Base-by-base conservation (phyloP, 1,140 invertebrate species). In the Notospermus geniculatus region DNA sequence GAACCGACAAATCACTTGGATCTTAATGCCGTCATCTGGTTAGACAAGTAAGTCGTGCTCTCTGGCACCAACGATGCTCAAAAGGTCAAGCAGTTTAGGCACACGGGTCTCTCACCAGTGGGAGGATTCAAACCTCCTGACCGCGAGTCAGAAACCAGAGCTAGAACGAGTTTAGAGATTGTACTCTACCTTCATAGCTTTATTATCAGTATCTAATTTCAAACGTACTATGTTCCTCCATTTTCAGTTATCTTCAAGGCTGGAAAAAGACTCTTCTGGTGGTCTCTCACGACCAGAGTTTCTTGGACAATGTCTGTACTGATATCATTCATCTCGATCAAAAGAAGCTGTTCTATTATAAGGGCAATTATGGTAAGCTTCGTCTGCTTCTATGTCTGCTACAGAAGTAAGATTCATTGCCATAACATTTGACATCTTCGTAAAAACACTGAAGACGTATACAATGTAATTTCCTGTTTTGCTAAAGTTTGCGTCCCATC, bases 211-310 rank as follows among this genome's bases (percentile, higher is more conserved):
- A n/a, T n/a, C n/a, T n/a, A n/a, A n/a, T n/a, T n/a, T n/a, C n/a
- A n/a, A n/a, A n/a, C n/a, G n/a, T n/a, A n/a, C n/a, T n/a, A n/a
- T n/a, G n/a, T n/a, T n/a, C n/a, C n/a, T n/a, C n/a, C n/a, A n/a
- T 41, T 72, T 76, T 58, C 69, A 90, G 89, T 78, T 98, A 98
- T 81, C 83, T 99, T 17, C 94, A 98, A 85, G 87, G 86, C 1
- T 99, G 96, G 96, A 97, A 98, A 79, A 98, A 98, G 74, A 99
- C 97, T 0, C 81, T 99, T 1, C 77, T 99, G 2, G 91, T 99
- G 60, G 96, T 99, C 13, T 98, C 96, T 71, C 97, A 99, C 86
- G 96, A 99, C 84, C 95, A 98, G 80, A 96, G 93, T 74, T 99
- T 99, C 84, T 88, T 99, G 59, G 96, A 99, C 77, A 98, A 98